These are phyloP conservation scores for Gnathonemus echidnorhynchus DNA, from an alignment of 2,113 vertebrate species.

Conservation along the genomic window DNA sequence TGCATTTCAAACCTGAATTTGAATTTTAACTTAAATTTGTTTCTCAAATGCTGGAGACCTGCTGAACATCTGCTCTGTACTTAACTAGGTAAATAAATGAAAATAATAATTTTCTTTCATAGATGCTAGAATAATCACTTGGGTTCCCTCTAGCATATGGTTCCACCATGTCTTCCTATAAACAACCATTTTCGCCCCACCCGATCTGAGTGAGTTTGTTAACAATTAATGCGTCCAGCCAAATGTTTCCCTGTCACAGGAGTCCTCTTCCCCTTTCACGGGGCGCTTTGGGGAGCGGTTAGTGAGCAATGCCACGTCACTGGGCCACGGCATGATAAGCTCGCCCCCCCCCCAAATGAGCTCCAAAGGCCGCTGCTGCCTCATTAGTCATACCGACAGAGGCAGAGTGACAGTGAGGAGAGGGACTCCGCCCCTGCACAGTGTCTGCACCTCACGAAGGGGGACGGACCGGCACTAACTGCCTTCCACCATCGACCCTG, in stretches of 20 bases:
- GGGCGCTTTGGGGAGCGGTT: neutral
- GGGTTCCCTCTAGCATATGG: neutral
- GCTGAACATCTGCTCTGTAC: conserved; percentile 48
- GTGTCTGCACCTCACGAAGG: neutral
- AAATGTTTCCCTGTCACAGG: neutral
- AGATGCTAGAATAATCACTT: neutral
- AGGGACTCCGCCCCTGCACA: neutral
- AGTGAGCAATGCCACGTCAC: neutral
- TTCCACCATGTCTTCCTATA: neutral
- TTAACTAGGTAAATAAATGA: neutral
- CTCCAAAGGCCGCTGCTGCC: neutral
- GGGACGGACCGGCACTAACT: neutral
- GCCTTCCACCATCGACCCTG: neutral
- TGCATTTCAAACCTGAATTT: neutral
- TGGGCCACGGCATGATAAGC: neutral
- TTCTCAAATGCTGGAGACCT: conserved; percentile 33
- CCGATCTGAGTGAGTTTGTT: neutral
- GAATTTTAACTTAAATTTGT: neutral
- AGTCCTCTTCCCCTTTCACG: neutral
- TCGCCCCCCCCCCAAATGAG: neutral
- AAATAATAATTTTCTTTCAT: neutral
- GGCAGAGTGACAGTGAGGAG: neutral
- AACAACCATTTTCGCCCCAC: neutral
- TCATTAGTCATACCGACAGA: neutral
- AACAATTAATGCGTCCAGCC: neutral